Conservation (phyloP, 2,888 invertebrate species). For the Melanostoma mellinum region DNA sequence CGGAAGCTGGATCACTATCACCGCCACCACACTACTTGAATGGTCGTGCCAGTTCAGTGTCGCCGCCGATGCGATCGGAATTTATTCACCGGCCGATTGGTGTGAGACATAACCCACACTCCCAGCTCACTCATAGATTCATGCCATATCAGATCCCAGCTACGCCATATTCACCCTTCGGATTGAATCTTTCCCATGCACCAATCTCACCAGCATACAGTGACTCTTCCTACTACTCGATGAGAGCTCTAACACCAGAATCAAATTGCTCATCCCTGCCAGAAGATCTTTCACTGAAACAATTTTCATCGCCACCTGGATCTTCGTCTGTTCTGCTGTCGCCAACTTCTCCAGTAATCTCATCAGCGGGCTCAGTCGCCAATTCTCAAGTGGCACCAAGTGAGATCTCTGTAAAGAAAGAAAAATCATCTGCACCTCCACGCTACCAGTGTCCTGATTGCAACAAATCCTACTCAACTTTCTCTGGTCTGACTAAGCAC, state of each 20-base stretch:
- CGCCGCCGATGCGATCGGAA: constrained; percentile 80
- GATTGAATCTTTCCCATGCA: constrained; percentile 76
- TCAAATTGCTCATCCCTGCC: constrained; percentile 80
- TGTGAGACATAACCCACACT: constrained; percentile 75
- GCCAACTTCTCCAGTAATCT: constrained; percentile 77
- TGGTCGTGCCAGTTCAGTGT: constrained; percentile 81
- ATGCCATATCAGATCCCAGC: constrained; percentile 77
- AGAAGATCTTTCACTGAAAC: constrained; percentile 81
- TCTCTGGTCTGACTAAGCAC: constrained; percentile 97
- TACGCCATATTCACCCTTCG: constrained; percentile 74
- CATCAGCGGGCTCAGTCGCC: constrained; percentile 78
- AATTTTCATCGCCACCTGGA: constrained; percentile 71
- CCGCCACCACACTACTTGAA: constrained; percentile 81
- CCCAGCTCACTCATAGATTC: constrained; percentile 75
- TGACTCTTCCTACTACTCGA: constrained; percentile 81
- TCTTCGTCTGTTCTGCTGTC: constrained; percentile 64
- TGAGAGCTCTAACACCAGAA: constrained; percentile 81
- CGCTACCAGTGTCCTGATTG: constrained; percentile 97
- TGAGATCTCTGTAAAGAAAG: constrained; percentile 76
- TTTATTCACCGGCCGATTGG: constrained; percentile 80
- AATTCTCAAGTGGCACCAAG: constrained; percentile 51
- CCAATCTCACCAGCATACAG: constrained; percentile 82
- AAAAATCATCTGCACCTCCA: constrained; percentile 82
- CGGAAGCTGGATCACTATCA: constrained; percentile 80
- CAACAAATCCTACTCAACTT: constrained; percentile 97